Base-by-base conservation (phyloP, 2,113 vertebrate species). In the Petrocephalus zakoni region DNA sequence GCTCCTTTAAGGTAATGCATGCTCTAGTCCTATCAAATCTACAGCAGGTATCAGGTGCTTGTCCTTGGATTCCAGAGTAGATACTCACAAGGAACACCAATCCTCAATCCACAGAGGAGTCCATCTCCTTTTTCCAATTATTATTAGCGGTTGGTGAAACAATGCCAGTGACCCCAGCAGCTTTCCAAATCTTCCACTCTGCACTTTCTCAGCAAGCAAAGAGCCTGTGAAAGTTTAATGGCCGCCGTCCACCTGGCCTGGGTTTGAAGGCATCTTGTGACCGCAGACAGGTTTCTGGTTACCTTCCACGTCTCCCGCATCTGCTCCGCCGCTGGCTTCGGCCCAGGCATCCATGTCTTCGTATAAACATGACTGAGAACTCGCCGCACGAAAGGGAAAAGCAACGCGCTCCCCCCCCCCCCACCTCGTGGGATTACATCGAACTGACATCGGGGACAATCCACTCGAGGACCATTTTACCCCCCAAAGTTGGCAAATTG, bases 171-270 rank as follows among this genome's bases (percentile, higher is more conserved):
- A 52, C 46, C 10, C 68, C 87, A 34, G 25, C 25, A 25, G 87
- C 61, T 58, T 75, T 51, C 87, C 22, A 58, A 47, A 49, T 25
- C n/a, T 51, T 87, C 87, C 47, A 29, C 61, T 68, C 64, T 72
- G 42, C 61, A 52, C 61, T 51, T 42, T 75, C 42, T 87, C 87
- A 53, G 86, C 86, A 64, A 87, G 56, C 25, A 52, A 87, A 87
- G 56, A 61, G 53, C 37, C 56, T 9, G n/a, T 87, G 86, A 87
- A 87, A 52, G 61, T 87, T 75, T 87, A 75, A 86, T 56, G 84
- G 84, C 25, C 25, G 52, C 84, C 15, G 25, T 86, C 51, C 84
- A 86, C 52, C 84, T 86, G 84, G 84, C n/a, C 84, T 21, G 25
- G 34, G 52, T 56, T 34, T 52, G n/a, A 34, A 86, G 52, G 84